These are phyloP conservation scores for Siniperca knerii DNA, from an alignment of 2,113 vertebrate genomes.

Conservation along the genomic window DNA sequence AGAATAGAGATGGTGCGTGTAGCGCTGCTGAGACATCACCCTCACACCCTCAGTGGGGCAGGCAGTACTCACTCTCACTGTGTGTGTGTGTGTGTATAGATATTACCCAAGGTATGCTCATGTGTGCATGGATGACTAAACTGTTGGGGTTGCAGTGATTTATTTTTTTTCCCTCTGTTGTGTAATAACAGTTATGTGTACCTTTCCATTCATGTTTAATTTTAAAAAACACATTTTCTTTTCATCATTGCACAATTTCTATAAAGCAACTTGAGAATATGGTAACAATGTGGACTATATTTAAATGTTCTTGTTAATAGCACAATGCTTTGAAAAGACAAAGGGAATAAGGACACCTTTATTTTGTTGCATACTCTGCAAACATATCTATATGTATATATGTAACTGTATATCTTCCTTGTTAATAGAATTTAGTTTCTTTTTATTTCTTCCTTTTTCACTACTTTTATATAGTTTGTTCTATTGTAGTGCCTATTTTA, in stretches of 20 bases:
- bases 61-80: conserved; percentile 56
- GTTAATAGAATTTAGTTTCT: background rate
- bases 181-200: conserved; percentile 36
- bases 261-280: background rate
- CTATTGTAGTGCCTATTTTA: no score
- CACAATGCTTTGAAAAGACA: background rate
- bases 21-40: conserved; percentile 84
- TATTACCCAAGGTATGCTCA: conserved; percentile 49
- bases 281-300: background rate
- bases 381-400: background rate
- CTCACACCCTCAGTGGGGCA: conserved; percentile 82
- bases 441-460: background rate
- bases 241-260: background rate
- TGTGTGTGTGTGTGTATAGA: conserved; percentile 45
- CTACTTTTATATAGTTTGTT: background rate
- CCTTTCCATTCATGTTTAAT: background rate
- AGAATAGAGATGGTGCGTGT: conserved; percentile 88
- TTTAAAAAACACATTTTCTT: background rate
- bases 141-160: conserved; percentile 21
- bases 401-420: background rate
- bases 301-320: background rate
- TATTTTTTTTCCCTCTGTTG: conserved; percentile 15
- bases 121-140: conserved; percentile 63
- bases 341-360: background rate
- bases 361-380: background rate